Conservation (phyloP, 2,113 vertebrate species). For the Tetrao urogallus region DNA sequence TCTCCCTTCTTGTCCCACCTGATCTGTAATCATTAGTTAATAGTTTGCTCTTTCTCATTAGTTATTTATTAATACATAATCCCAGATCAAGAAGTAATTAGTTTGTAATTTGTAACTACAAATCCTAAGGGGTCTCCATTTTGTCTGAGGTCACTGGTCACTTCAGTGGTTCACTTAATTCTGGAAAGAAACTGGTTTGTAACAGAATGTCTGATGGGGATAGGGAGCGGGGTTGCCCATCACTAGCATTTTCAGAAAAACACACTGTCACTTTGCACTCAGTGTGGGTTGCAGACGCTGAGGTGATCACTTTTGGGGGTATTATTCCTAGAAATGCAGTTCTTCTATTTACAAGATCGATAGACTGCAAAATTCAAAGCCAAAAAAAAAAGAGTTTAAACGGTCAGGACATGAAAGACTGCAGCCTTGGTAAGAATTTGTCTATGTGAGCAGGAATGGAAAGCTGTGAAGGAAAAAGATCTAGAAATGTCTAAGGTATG, state of each 20-base stretch:
- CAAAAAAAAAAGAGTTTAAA: background rate
- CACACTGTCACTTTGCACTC: background rate
- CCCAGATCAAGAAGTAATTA: background rate
- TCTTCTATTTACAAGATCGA: background rate
- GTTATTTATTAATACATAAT: background rate
- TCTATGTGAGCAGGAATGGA: background rate
- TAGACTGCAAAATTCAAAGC: background rate
- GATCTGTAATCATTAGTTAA: background rate
- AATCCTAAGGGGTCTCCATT: background rate
- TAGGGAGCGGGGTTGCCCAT: background rate
- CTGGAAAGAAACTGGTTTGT: background rate
- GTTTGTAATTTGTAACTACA: background rate
- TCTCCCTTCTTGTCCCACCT: background rate
- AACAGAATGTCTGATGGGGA: background rate
- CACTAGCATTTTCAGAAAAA: conserved; percentile 14
- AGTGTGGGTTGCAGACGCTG: background rate
- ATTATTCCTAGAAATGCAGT: conserved; percentile 42
- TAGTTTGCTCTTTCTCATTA: background rate
- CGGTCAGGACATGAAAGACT: background rate
- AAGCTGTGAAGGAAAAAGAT: background rate
- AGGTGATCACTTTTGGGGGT: background rate
- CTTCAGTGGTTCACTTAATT: background rate
- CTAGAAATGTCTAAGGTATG: background rate
- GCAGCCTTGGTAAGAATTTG: background rate
- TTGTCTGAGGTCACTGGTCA: background rate